A percentile compares a stretch with the other conserved stretches of the same genome.
These are phyloP conservation scores for Spinus olivaceus DNA, from an alignment of 2,797 vertebrate genomes.

Conservation along the genomic window DNA sequence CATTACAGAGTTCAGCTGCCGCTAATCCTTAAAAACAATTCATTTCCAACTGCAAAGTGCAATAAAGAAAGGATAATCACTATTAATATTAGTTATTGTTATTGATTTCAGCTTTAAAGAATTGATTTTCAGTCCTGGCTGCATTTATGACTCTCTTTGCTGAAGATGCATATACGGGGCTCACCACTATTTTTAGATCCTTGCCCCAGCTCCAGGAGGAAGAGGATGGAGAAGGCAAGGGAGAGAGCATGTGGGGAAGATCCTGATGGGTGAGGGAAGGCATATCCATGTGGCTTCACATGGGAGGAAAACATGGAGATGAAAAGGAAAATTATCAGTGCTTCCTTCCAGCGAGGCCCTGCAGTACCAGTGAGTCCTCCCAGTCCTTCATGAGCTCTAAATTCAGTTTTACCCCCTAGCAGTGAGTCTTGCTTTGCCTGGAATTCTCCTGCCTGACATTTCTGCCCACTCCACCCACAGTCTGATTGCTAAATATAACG, in stretches of 20 bases:
- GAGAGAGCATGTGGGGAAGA: not conserved
- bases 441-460: not conserved
- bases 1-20: constrained; percentile 19
- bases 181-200: constrained; percentile 14
- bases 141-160: constrained; percentile 71
- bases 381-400: not conserved
- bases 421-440: not conserved
- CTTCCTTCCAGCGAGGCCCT: not conserved
- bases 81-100: constrained; percentile 77
- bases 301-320: not conserved
- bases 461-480: not conserved
- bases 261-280: not conserved
- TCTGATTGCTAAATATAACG: not conserved
- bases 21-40: constrained; percentile 52
- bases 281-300: accelerated
- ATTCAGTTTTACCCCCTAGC: not conserved
- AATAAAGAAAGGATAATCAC: constrained; percentile 68
- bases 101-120: constrained; percentile 78
- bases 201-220: not conserved
- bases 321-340: not conserved
- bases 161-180: constrained; percentile 52
- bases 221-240: not conserved
- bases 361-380: accelerated
- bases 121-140: constrained; percentile 75
- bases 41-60: constrained; percentile 55